Evolutionary conservation across 2,797 vertebrate species (phyloP).

Genomic region (Geotrypetes seraphini): DNA sequence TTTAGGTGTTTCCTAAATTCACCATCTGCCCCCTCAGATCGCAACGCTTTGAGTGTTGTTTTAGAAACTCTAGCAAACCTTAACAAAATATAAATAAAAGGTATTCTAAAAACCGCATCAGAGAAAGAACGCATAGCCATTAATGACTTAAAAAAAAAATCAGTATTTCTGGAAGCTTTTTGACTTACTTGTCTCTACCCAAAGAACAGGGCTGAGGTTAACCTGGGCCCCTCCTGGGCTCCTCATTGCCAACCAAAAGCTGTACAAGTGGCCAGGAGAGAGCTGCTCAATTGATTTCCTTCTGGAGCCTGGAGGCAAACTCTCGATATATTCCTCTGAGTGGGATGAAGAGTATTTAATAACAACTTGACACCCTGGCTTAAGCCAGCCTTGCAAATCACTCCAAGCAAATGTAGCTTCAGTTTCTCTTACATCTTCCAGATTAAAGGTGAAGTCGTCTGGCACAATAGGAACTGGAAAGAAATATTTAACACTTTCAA

Average conservation of each 20-base stretch:
- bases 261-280: conserved; percentile 64
- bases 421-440: conserved; percentile 55
- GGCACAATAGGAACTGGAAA: conserved; percentile 48
- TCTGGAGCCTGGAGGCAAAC: conserved; percentile 29
- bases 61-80: too few relatives aligned
- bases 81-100: too few relatives aligned
- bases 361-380: conserved; percentile 37
- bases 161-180: not conserved
- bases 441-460: conserved; percentile 44
- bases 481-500: conserved; percentile 2
- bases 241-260: conserved; percentile 57
- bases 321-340: conserved; percentile 19
- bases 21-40: too few relatives aligned
- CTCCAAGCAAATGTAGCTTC: conserved; percentile 60
- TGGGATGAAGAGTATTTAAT: conserved; percentile 57
- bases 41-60: too few relatives aligned
- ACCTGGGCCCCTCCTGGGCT: conserved; percentile 47
- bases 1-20: too few relatives aligned
- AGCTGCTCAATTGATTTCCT: conserved; percentile 49
- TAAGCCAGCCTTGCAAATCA: conserved; percentile 32
- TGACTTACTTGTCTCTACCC: conserved; percentile 55
- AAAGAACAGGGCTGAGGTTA: conserved; percentile 53
- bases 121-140: too few relatives aligned
- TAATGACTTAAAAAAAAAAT: too few relatives aligned
- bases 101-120: too few relatives aligned